Evolutionary conservation across 2,797 vertebrate species (phyloP), one percentile per base, ranked within the genome.

Genomic region (Champsocephalus esox): DNA sequence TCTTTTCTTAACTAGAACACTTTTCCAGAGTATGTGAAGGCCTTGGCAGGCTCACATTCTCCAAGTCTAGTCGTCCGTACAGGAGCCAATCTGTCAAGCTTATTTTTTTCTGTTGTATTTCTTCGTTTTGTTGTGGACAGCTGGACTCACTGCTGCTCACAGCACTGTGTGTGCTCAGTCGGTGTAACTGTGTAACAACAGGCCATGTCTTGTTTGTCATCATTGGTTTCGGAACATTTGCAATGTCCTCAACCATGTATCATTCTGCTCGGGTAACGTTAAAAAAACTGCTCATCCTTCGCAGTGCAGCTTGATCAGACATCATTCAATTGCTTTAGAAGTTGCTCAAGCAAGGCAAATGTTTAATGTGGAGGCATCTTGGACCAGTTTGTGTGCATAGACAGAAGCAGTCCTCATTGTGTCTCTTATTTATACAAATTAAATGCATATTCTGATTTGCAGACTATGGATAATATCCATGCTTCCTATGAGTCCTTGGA

Each of bases 191-290:
- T 73, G 61, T 57, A 72, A 48, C 54, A 66, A 46, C 9, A 66
- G 65, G 48, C 32, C 62, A 50, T 48, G 62, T 79, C 64, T 74
- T 72, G 55, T 72, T 82, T 58, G 54, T 75, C 80, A 65, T 80
- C 70, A 59, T 9, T 51, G 63, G 45, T 62, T 77, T 68, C 63
- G 51, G 10, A 55, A 65, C 75, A 79, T 79, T 82, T 74, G 49
- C 65, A 64, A 38, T 19, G 57, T 70, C 43, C 38, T 73, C 46
- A 61, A 61, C 54, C 67, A 72, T 73, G 17, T 68, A 24, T 67
- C 56, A 73, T 56, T 72, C 14, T 44, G 19, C 21, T 8, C 7
- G 21, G 14, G n/a, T 50, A 57, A 66, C 64, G 46, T 60, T 46
- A 32, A 49, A 50, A 50, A n/a, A 59, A 41, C 10, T 14, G 6